Percentiles rank a stretch among this genome's conserved stretches.
Evolutionary conservation across 2,888 invertebrate genomes (phyloP).

Genomic region (Chelonus formosanus): DNA sequence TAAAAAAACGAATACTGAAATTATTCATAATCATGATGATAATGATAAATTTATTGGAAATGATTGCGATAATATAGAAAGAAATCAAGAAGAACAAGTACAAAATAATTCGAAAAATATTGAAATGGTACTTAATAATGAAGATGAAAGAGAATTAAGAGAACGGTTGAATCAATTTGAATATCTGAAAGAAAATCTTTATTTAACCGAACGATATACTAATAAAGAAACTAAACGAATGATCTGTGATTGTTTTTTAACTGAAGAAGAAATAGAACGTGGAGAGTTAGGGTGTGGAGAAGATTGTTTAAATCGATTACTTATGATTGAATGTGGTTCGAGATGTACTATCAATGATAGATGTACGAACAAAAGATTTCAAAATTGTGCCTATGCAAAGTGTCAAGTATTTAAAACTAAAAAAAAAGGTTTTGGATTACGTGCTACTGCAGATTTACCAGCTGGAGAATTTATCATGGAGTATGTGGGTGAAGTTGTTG

Average conservation of each 20-base stretch:
- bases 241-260: slow-evolving; percentile 94
- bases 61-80: too few relatives aligned
- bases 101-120: background rate
- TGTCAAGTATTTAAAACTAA: slow-evolving; percentile 91
- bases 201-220: slow-evolving; percentile 79
- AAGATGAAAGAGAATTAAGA: slow-evolving; percentile 68
- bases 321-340: slow-evolving; percentile 98
- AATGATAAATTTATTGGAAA: slow-evolving; percentile 3
- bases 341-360: slow-evolving; percentile 88
- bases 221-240: slow-evolving; percentile 93
- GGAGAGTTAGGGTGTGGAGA: slow-evolving; percentile 92
- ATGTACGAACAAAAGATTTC: slow-evolving; percentile 95
- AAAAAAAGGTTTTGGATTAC: slow-evolving; percentile 94
- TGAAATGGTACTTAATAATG: slow-evolving; percentile 49
- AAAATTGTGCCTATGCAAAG: slow-evolving; percentile 83
- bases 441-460: slow-evolving; percentile 77
- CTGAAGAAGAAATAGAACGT: slow-evolving; percentile 84
- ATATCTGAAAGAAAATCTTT: slow-evolving; percentile 85
- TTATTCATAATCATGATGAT: too few relatives aligned
- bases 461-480: slow-evolving; percentile 95
- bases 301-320: slow-evolving; percentile 93
- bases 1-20: background rate
- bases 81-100: background rate
- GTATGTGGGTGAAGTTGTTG: slow-evolving; percentile 97
- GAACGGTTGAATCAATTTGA: slow-evolving; percentile 79